Evolutionary conservation across 1,140 invertebrate genomes (phyloP), one percentile per base, ranked within the genome.

Genomic region (Drosophila tropicalis): DNA sequence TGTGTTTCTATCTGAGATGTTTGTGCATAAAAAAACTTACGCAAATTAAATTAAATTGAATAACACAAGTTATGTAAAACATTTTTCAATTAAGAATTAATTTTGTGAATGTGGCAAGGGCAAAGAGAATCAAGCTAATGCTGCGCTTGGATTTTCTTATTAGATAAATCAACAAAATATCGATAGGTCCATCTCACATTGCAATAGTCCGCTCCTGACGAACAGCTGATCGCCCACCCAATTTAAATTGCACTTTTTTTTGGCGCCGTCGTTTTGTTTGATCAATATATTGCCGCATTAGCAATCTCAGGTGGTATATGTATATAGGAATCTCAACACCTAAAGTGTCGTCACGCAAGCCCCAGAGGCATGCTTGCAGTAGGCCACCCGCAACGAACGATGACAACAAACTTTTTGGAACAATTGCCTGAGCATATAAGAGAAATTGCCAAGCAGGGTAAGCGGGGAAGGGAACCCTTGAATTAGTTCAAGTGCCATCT

Each of bases 341-440:
- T 81, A 19, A 57, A 29, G 34, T 9, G 47, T 19, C 17, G 36
- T 47, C 79, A 89, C 85, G 84, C 84, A 72, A 87, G 60, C 58
- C 44, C 39, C 62, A 39, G n/a, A 58, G 64, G 68, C 63, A 72
- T 71, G 82, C 67, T 62, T 63, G 40, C 64, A 66, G 40, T 65
- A 66, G 12, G 44, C n/a, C 19, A 29, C 12, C 25, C 29, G 62
- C 32, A 44, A 63, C 34, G 19, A 56, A 63, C 39, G 39, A 84
- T 83, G 84, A 67, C 74, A 56, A 75, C 77, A 58, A 75, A 84
- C 73, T 89, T 89, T 81, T 68, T 89, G 57, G 84, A 81, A 60
- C 73, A 89, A 61, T 78, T 89, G 64, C 84, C 84, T 0, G 40
- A 58, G 64, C 73, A 66, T 7, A 72, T 89, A 51, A 72, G 72